Conservation (phyloP, 2,113 vertebrate genomes). For the Pelmatolapia mariae region DNA sequence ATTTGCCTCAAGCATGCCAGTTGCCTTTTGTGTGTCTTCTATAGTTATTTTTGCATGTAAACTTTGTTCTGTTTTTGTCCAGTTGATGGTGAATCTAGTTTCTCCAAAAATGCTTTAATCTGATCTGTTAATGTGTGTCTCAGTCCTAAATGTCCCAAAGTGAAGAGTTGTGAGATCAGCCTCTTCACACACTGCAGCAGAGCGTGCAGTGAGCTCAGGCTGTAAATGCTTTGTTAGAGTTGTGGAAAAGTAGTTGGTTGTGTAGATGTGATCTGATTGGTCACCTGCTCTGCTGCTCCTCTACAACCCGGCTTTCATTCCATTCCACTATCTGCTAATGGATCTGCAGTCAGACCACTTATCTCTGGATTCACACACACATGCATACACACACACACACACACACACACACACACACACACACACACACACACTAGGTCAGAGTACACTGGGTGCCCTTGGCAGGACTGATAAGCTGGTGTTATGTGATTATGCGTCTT, state of each 20-base stretch:
- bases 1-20: not conserved
- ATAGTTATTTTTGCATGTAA: not conserved
- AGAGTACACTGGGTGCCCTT: slow-evolving; percentile 63
- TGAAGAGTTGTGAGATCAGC: not conserved
- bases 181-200: not conserved
- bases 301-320: not conserved
- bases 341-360: slow-evolving; percentile 6
- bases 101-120: not conserved
- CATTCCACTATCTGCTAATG: slow-evolving; percentile 6
- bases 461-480: slow-evolving; percentile 60
- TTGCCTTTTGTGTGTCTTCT: not conserved
- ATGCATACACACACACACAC: not conserved
- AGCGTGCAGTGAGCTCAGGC: not conserved
- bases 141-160: not conserved
- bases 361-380: not conserved
- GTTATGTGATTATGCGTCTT: slow-evolving; percentile 56
- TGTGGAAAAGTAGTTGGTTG: not conserved
- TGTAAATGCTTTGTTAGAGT: not conserved
- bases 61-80: not conserved
- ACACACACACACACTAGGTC: slow-evolving; percentile 16
- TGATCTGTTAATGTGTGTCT: not conserved
- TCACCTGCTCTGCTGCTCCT: not conserved
- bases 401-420: not conserved
- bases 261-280: not conserved
- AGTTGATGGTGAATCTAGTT: not conserved